phyloP scores from a whole-genome alignment of 2,888 invertebrate species.

The Tridacna gigas region DNA sequence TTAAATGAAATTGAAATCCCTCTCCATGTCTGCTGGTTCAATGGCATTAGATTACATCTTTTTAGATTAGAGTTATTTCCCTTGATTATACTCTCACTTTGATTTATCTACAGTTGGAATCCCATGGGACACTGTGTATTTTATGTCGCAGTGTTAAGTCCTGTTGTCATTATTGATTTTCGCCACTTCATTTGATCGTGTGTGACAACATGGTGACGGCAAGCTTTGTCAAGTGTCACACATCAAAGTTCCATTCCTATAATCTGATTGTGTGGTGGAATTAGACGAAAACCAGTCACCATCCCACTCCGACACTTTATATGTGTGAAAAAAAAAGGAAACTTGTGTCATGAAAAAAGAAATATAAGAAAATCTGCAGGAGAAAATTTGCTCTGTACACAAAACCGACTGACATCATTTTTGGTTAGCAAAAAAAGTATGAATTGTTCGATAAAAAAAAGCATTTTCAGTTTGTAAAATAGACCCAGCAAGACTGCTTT shows the following conservation, averaged over 20 bases:
- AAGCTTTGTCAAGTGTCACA: slow-evolving; percentile 52
- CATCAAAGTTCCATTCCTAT: slow-evolving; percentile 38
- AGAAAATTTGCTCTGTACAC: no score
- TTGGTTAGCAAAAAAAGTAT: no score
- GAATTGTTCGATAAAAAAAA: no score
- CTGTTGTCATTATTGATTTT: slow-evolving; percentile 50
- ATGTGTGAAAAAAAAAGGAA: background rate
- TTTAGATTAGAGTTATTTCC: slow-evolving; percentile 50
- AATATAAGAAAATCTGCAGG: no score
- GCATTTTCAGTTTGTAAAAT: no score
- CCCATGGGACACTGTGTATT: slow-evolving; percentile 45
- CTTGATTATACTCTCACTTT: slow-evolving; percentile 36
- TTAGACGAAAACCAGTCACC: slow-evolving; percentile 32
- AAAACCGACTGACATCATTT: no score
- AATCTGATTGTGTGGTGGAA: slow-evolving; percentile 39
- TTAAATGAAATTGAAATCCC: slow-evolving; percentile 31
- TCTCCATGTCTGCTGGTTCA: slow-evolving; percentile 16
- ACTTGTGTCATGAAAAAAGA: background rate
- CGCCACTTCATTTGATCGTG: slow-evolving; percentile 51
- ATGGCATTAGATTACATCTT: slow-evolving; percentile 43
- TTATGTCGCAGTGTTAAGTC: slow-evolving; percentile 54
- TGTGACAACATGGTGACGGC: slow-evolving; percentile 57
- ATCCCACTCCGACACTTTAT: background rate
- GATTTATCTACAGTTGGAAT: slow-evolving; percentile 41
- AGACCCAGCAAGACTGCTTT: no score